These are phyloP conservation scores for Leptopterna dolabrata DNA, from an alignment of 2,888 invertebrate genomes.

Conservation along the genomic window DNA sequence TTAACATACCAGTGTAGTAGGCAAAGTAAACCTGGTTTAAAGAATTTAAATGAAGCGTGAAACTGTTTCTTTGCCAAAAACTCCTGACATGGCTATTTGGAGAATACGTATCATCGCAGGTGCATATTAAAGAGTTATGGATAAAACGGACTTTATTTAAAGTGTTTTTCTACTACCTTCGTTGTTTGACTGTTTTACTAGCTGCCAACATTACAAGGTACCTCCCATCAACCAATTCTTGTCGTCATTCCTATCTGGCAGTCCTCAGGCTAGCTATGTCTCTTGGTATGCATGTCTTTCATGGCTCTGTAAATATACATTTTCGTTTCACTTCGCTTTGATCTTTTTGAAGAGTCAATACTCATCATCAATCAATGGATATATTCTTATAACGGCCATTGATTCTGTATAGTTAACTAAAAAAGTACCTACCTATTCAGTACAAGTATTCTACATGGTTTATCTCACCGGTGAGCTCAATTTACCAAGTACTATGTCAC, in stretches of 20 bases:
- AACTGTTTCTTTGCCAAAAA: conserved; percentile 26
- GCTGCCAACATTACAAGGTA: conserved; percentile 19
- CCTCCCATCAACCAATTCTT: not conserved
- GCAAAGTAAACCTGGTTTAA: conserved; percentile 36
- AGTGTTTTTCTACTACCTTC: not conserved
- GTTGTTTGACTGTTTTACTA: conserved; percentile 5
- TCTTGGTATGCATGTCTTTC: not conserved
- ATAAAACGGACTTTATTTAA: conserved; percentile 17
- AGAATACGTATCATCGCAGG: conserved; percentile 39
- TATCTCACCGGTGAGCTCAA: too few species aligned
- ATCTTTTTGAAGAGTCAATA: not conserved
- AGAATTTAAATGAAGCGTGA: conserved; percentile 39
- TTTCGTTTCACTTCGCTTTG: not conserved
- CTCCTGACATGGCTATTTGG: conserved; percentile 36
- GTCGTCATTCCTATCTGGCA: not conserved
- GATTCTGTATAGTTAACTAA: not conserved
- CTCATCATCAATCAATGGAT: not conserved
- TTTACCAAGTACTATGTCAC: too few species aligned
- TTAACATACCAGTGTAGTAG: not conserved
- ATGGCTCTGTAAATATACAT: not conserved
- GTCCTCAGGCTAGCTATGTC: not conserved
- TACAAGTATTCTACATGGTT: too few species aligned
- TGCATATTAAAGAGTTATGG: conserved; percentile 38
- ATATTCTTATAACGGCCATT: not conserved
- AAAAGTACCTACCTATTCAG: too few species aligned